Conservation (phyloP, 2,888 invertebrate genomes). For the Metallyticus violacea region DNA sequence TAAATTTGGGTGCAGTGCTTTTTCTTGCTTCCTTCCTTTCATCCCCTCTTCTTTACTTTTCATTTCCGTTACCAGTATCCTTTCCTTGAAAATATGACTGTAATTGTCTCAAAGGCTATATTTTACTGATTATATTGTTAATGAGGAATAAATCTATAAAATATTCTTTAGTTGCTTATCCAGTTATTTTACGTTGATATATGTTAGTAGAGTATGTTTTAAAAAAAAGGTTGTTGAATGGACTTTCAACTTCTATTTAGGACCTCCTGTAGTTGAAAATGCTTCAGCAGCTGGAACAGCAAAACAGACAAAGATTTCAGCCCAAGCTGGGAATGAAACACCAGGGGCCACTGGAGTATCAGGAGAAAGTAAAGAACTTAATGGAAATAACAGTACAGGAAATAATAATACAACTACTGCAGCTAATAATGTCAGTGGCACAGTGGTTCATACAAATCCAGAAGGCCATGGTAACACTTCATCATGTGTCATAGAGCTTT, state of each 20-base stretch:
- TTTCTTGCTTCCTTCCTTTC: too few relatives aligned
- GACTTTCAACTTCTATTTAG: background rate
- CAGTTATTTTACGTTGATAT: too few relatives aligned
- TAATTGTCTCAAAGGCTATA: too few relatives aligned
- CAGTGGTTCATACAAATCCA: background rate
- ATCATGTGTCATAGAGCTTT: constrained; percentile 83
- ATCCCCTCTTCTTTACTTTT: too few relatives aligned
- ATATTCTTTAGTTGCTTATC: too few relatives aligned
- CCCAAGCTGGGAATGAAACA: background rate
- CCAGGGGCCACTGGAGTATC: background rate
- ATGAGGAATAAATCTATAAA: too few relatives aligned
- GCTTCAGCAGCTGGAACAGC: background rate
- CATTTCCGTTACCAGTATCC: too few relatives aligned
- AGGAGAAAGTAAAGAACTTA: background rate
- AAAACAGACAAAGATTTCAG: background rate
- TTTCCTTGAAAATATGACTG: too few relatives aligned
- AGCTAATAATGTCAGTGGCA: background rate
- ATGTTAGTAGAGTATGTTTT: too few relatives aligned
- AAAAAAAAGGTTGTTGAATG: background rate
- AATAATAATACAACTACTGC: background rate
- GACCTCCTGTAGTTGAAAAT: background rate
- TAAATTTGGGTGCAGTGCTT: too few relatives aligned
- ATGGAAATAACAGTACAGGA: background rate
- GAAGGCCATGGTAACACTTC: constrained; percentile 75
- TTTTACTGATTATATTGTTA: too few relatives aligned